Base-by-base conservation (phyloP, 2,797 vertebrate species). In the Gobionotothen gibberifrons region DNA sequence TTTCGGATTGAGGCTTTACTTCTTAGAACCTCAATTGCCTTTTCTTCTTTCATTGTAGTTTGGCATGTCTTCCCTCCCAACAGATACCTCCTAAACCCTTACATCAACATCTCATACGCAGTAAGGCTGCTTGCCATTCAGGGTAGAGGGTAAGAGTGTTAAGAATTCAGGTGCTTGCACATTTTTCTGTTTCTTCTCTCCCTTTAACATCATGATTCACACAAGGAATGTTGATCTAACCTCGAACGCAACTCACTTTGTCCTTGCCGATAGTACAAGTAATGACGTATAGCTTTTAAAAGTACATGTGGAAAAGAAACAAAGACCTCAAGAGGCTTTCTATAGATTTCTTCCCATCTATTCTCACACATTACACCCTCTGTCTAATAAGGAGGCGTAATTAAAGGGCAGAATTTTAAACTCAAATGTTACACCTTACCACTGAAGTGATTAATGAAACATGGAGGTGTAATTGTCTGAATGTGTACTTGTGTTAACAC, bases 51-150 rank as follows among this genome's bases (percentile, higher is more conserved):
- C 43, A 64, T 54, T 77, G 55, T 43, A 69, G 53, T 71, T 66
- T 52, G 58, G 26, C 51, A 32, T 53, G 21, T 64, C 76, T 76
- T 42, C 40, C 56, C 72, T 81, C 36, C 55, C 52, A 66, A 68
- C 58, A 75, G 21, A 65, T 78, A 72, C 64, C 54, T 69, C 69
- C 59, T 68, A 85, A 88, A 81, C 79, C 78, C 79, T 67, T 62
- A 58, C 15, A 59, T 79, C 62, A 79, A 85, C 80, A 78, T 72
- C 73, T 82, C 61, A 72, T 66, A 69, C 75, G 62, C 69, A 76
- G 67, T 69, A 44, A 81, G 76, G 22, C 79, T 72, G 61, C 63
- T 82, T 84, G 76, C 62, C 77, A 87, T 86, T 84, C 82, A 78
- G n/a, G 11, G 36, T 47, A 54, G 58, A 69, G 32, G 51, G 74